Percentiles rank a stretch among this genome's conserved stretches.
phyloP scores from a whole-genome alignment of 2,888 invertebrate species.

The Drosophila dives region DNA sequence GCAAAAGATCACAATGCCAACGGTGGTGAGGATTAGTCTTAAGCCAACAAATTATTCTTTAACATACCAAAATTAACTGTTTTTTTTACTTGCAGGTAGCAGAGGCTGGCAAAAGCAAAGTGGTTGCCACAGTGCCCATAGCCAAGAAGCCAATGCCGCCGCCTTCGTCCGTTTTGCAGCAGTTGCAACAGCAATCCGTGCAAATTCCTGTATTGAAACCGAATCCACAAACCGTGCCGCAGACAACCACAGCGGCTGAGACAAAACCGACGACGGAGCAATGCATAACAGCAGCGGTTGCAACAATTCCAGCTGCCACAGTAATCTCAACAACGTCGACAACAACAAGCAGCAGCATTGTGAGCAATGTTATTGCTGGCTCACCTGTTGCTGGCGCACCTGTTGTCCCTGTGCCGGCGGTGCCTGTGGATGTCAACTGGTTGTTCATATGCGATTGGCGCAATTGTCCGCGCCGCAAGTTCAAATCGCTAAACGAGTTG shows the following conservation, averaged over 20 bases:
- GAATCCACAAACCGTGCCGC: constrained; percentile 33
- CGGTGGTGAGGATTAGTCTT: constrained; percentile 30
- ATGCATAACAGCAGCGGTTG: constrained; percentile 10
- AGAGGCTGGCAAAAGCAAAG: constrained; percentile 43
- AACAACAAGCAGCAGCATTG: constrained; percentile 14
- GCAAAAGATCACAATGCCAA: constrained; percentile 76
- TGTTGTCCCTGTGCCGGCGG: constrained; percentile 36
- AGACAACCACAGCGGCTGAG: constrained; percentile 21
- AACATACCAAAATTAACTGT: no score
- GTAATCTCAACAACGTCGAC: constrained; percentile 27
- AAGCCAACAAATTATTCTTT: no score
- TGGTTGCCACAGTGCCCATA: constrained; percentile 48
- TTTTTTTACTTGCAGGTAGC: constrained; percentile 28
- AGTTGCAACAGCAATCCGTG: constrained; percentile 33
- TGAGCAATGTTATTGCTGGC: neutral
- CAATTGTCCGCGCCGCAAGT: constrained; percentile 92
- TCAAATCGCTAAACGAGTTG: constrained; percentile 91
- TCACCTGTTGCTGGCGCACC: constrained; percentile 10
- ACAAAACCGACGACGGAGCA: constrained; percentile 17
- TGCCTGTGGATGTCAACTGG: constrained; percentile 82
- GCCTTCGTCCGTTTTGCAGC: constrained; percentile 28
- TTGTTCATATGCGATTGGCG: constrained; percentile 96
- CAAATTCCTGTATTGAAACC: constrained; percentile 46
- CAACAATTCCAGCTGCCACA: constrained; percentile 19
- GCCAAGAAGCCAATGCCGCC: constrained; percentile 41